Evolutionary conservation across 2,888 invertebrate genomes (phyloP).

Genomic region (Nymphalis c-album): DNA sequence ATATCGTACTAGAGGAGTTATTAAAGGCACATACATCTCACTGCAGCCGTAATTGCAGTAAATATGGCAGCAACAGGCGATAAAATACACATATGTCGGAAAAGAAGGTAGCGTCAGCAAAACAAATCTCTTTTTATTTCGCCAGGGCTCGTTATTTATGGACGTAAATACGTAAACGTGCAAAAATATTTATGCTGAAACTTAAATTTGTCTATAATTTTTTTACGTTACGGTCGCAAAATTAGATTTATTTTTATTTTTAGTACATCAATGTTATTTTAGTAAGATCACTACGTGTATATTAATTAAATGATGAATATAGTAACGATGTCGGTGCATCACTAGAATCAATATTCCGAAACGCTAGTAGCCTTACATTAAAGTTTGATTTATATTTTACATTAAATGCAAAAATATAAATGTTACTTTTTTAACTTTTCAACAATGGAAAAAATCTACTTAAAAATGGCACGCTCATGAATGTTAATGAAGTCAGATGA

Average conservation of each 20-base stretch:
- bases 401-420: no score
- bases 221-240: no score
- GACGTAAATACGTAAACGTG: neutral
- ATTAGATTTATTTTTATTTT: no score
- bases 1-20: conserved; percentile 35
- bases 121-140: conserved; percentile 2
- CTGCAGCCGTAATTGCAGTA: conserved; percentile 46
- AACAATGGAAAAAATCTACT: neutral
- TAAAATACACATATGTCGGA: conserved; percentile 43
- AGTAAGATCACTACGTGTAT: no score
- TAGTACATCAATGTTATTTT: no score
- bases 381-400: no score
- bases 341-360: no score
- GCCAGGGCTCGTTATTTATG: neutral
- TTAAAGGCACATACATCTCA: conserved; percentile 44
- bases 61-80: conserved; percentile 44
- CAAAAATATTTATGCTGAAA: neutral
- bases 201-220: no score
- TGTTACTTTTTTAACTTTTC: no score
- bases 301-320: no score
- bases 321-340: no score
- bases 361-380: no score
- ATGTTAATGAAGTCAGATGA: neutral
- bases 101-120: conserved; percentile 31
- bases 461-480: neutral